Conservation (phyloP, 2,113 vertebrate species). For the Sphaerodactylus townsendi region DNA sequence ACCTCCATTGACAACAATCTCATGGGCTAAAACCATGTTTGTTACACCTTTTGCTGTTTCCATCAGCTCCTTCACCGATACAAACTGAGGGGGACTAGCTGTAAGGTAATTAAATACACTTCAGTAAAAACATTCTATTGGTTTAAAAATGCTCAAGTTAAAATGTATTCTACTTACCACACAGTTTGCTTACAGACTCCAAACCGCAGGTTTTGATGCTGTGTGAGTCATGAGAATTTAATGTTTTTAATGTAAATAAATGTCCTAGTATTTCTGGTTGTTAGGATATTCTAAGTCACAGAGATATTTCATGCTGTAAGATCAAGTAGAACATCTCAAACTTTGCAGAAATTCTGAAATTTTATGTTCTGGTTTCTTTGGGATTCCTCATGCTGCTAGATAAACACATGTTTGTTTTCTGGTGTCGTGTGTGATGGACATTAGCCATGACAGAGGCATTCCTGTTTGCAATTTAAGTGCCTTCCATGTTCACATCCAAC, state of each 20-base stretch:
- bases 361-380: neutral
- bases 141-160: neutral
- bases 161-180: neutral
- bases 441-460: neutral
- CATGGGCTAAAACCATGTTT: conserved; percentile 96
- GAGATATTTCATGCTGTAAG: neutral
- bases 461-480: neutral
- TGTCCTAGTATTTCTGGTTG: neutral
- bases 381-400: neutral
- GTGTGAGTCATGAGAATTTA: neutral
- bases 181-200: neutral
- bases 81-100: conserved; percentile 86
- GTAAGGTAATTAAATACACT: conserved; percentile 42
- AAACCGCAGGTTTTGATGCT: neutral
- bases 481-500: neutral
- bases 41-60: conserved; percentile 90
- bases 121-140: neutral
- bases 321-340: neutral
- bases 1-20: conserved; percentile 88
- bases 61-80: conserved; percentile 90
- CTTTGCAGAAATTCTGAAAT: neutral
- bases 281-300: neutral
- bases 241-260: neutral
- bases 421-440: too few species aligned
- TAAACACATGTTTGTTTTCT: neutral